Percentiles rank a stretch among this genome's conserved stretches.
Conservation (phyloP, 2,797 vertebrate species). For the Crocidura indochinensis region DNA sequence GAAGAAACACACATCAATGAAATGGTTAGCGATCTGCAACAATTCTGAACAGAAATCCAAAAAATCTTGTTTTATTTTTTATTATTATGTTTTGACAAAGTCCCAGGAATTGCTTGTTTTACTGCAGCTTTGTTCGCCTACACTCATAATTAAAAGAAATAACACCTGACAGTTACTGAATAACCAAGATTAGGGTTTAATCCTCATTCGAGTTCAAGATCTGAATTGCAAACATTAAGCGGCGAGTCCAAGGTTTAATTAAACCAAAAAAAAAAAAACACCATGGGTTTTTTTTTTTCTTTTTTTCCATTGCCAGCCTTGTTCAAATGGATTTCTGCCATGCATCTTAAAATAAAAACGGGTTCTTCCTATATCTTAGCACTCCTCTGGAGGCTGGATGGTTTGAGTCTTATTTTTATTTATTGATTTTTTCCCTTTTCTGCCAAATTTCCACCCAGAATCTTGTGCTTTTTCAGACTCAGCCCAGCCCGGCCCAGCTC, state of each 20-base stretch:
- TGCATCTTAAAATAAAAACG: conserved; percentile 62
- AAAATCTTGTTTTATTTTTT: not conserved
- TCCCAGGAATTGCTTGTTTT: conserved; percentile 28
- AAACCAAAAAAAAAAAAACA: no score
- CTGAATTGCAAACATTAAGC: conserved; percentile 28
- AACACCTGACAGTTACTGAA: conserved; percentile 46
- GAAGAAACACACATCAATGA: not conserved
- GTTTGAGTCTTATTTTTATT: no score
- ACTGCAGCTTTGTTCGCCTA: conserved; percentile 16
- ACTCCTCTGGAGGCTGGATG: not conserved
- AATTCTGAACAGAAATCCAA: conserved; percentile 53
- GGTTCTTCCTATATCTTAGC: not conserved
- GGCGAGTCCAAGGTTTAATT: not conserved
- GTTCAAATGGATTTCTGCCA: conserved; percentile 50
- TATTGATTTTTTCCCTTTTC: not conserved
- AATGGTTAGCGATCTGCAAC: conserved; percentile 44
- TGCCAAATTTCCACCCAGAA: conserved; percentile 1
- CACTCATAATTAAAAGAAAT: conserved; percentile 56
- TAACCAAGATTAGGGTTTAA: conserved; percentile 53
- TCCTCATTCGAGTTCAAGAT: conserved; percentile 33
- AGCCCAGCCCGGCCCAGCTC: no score
- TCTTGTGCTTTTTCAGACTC: not conserved
- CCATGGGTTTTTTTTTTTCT: no score
- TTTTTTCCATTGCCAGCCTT: conserved; percentile 43
- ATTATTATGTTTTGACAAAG: conserved; percentile 53